Evolutionary conservation across 2,113 vertebrate species (phyloP), one percentile per base, ranked within the genome.

Genomic region (Cyphomyrus plagiostoma): DNA sequence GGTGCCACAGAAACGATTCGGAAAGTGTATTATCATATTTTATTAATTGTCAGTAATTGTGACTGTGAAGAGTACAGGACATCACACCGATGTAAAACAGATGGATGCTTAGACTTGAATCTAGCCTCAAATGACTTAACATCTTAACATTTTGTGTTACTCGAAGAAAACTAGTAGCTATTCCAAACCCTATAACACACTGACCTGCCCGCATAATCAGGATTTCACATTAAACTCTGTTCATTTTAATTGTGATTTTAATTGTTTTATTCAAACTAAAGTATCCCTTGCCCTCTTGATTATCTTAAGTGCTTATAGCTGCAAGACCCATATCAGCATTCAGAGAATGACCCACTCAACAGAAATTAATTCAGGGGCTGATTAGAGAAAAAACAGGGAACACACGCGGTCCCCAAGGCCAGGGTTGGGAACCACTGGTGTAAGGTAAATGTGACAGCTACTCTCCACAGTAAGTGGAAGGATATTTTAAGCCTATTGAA

Each of bases 271-370:
- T 80, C 35, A 80, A 80, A 80, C 30, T 80, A 80, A 80, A 80
- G 74, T 80, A 39, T 80, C 74, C 35, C 74, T 42, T 80, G 74
- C 35, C 74, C 74, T 39, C 30, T 39, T 80, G 74, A 80, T 80
- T 80, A 80, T 80, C 74, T 39, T 80, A 80, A 46, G 45, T 84
- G 82, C 39, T 84, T 84, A 84, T 46, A 84, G 82, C 82, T 84
- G 82, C 45, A 84, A 48, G 35, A 84, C 82, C 21, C 15, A 23
- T 84, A 84, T 84, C 82, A 84, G 82, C 82, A 84, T 84, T 84
- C 82, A 46, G 42, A 8, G 45, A 84, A 84, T 48, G 82, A 84
- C 82, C 82, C 82, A 84, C 82, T 84, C 82, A 46, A 48, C 45
- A 10, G 23, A 84, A 84, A 84, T 84, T 45, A 84, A 84, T 84